Percentiles rank a stretch among this genome's conserved stretches.
These are phyloP conservation scores for Plemyria rubiginata DNA, from an alignment of 2,888 invertebrate species.

Conservation along the genomic window DNA sequence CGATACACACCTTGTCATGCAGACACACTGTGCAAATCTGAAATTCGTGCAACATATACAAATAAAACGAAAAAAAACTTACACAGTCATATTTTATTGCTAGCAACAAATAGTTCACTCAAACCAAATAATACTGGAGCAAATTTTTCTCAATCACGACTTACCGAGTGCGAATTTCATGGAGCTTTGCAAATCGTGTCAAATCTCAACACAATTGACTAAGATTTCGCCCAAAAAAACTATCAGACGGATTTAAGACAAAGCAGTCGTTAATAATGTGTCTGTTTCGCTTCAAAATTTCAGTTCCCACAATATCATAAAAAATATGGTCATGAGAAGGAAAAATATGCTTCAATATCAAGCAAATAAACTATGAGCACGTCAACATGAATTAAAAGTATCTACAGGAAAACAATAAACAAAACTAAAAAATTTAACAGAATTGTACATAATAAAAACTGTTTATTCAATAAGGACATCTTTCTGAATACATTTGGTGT, in stretches of 20 bases:
- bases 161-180: too few species aligned
- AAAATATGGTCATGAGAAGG: background rate
- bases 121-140: background rate
- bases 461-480: background rate
- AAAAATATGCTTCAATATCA: constrained; percentile 2
- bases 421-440: background rate
- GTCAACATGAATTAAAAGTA: constrained; percentile 12
- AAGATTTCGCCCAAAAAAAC: too few species aligned
- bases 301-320: too few species aligned
- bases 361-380: constrained; percentile 7
- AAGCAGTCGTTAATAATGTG: too few species aligned
- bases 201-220: too few species aligned
- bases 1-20: constrained; percentile 48
- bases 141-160: background rate
- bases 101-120: constrained; percentile 26
- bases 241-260: too few species aligned
- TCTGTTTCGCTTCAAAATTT: too few species aligned
- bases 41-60: constrained; percentile 43
- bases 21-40: constrained; percentile 40
- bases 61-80: constrained; percentile 43
- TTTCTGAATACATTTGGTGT: background rate
- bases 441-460: background rate
- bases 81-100: constrained; percentile 42
- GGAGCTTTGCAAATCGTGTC: too few species aligned
- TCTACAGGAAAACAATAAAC: constrained; percentile 3